phyloP scores from a whole-genome alignment of 2,888 invertebrate species.

The Mongoloraphidia duomilia region DNA sequence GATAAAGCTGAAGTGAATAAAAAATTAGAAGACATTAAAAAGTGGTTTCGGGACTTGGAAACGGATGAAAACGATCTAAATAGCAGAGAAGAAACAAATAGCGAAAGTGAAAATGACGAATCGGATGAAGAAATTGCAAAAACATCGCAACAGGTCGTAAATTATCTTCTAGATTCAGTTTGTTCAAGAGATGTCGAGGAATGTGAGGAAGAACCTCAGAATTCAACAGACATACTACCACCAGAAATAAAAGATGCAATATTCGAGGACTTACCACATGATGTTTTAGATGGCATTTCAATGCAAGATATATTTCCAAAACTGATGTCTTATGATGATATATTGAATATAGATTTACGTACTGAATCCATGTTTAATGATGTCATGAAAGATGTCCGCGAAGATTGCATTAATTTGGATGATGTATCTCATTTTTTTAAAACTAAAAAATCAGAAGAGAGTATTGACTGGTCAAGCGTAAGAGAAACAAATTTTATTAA shows the following conservation, averaged over 20 bases:
- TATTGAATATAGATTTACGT: conserved; percentile 46
- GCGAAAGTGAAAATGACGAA: conserved; percentile 34
- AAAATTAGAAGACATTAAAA: conserved; percentile 47
- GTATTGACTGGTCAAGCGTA: neutral
- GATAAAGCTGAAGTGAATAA: conserved; percentile 44
- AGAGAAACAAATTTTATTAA: conserved; percentile 26
- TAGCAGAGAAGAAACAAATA: conserved; percentile 20
- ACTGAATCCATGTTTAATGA: conserved; percentile 35
- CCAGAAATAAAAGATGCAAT: conserved; percentile 78
- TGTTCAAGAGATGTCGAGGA: conserved; percentile 50
- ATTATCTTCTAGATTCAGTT: conserved; percentile 41
- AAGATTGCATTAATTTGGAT: neutral
- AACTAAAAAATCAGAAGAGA: neutral
- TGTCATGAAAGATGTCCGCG: conserved; percentile 14
- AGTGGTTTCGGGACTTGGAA: conserved; percentile 44
- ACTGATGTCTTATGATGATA: conserved; percentile 52
- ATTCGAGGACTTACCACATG: conserved; percentile 71
- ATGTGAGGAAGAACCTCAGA: conserved; percentile 65
- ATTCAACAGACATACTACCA: conserved; percentile 64
- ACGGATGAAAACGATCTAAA: conserved; percentile 25
- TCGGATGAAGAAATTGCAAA: conserved; percentile 34
- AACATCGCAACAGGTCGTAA: conserved; percentile 43
- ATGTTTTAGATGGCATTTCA: conserved; percentile 68
- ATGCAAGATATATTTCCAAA: conserved; percentile 75
- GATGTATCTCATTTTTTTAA: neutral